A percentile compares a stretch with the other conserved stretches of the same genome.
Evolutionary conservation across 2,888 invertebrate species (phyloP).

Genomic region (Marronus borbonicus): DNA sequence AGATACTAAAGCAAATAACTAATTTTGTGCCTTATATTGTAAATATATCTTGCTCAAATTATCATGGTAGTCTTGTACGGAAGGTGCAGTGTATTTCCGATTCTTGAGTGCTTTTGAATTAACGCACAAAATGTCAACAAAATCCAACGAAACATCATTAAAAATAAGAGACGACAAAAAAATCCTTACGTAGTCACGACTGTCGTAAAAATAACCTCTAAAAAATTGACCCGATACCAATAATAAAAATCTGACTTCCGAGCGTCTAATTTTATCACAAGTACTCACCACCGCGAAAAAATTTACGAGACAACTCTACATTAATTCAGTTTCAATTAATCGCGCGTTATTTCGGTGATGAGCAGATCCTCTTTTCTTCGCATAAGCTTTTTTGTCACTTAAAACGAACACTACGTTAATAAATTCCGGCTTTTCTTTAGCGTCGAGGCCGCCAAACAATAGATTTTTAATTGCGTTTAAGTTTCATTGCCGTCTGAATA

Average conservation of each 20-base stretch:
- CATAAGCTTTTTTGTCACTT: slow-evolving; percentile 4
- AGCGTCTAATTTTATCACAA: neutral
- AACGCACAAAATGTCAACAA: too few relatives aligned
- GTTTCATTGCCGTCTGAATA: slow-evolving; percentile 37
- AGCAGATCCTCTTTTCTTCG: neutral
- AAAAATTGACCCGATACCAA: neutral
- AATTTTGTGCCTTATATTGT: too few relatives aligned
- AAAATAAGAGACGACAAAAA: too few relatives aligned
- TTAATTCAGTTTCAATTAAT: slow-evolving; percentile 34
- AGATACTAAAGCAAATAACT: too few relatives aligned
- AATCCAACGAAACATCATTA: too few relatives aligned
- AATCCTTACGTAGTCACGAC: too few relatives aligned
- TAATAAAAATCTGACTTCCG: slow-evolving; percentile 1
- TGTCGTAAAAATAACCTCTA: too few relatives aligned
- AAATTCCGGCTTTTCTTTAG: slow-evolving; percentile 31
- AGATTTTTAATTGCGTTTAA: slow-evolving; percentile 43
- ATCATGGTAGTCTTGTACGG: too few relatives aligned
- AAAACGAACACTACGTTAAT: slow-evolving; percentile 17
- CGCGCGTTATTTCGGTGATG: neutral
- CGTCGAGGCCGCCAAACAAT: slow-evolving; percentile 23
- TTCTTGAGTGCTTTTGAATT: too few relatives aligned
- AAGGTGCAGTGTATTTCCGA: too few relatives aligned
- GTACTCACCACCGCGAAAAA: neutral
- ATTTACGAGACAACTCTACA: slow-evolving; percentile 25
- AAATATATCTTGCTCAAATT: too few relatives aligned